Conservation (phyloP, 1,140 invertebrate genomes). For the Drosophila ercepeae region DNA sequence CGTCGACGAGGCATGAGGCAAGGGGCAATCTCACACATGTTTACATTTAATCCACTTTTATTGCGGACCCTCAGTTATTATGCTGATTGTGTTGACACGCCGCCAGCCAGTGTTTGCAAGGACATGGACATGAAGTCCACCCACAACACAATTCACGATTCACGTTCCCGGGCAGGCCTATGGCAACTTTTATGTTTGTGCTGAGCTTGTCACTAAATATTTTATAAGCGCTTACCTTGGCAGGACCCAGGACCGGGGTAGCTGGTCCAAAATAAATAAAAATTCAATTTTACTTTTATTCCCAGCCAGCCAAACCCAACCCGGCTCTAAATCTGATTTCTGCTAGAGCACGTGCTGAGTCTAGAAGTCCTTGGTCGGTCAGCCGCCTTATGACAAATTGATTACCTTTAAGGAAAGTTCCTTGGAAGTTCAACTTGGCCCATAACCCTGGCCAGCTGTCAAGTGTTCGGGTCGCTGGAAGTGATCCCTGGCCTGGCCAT, state of each 20-base stretch:
- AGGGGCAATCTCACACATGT: constrained; percentile 59
- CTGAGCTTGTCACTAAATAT: constrained; percentile 57
- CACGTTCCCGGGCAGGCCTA: no score
- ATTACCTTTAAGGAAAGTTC: constrained; percentile 38
- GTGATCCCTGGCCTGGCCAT: constrained; percentile 22
- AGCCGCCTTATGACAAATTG: constrained; percentile 39
- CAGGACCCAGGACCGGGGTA: background rate
- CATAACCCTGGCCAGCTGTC: constrained; percentile 32
- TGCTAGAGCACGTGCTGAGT: constrained; percentile 36
- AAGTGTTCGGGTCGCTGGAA: constrained; percentile 28
- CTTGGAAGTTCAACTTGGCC: constrained; percentile 27
- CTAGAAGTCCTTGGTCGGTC: constrained; percentile 19
- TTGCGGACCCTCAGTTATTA: constrained; percentile 70
- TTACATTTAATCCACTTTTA: constrained; percentile 79
- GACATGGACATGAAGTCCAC: background rate
- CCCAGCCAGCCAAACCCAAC: background rate
- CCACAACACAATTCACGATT: constrained; percentile 12
- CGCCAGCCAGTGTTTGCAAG: constrained; percentile 17
- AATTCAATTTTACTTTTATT: constrained; percentile 63
- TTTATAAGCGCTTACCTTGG: constrained; percentile 66
- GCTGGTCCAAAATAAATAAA: constrained; percentile 57
- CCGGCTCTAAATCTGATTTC: constrained; percentile 6
- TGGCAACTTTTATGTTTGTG: constrained; percentile 53
- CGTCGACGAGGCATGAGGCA: no score
- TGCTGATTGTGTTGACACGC: constrained; percentile 77